Conservation (phyloP, 1,140 invertebrate genomes). For the Eriocheir sinensis region DNA sequence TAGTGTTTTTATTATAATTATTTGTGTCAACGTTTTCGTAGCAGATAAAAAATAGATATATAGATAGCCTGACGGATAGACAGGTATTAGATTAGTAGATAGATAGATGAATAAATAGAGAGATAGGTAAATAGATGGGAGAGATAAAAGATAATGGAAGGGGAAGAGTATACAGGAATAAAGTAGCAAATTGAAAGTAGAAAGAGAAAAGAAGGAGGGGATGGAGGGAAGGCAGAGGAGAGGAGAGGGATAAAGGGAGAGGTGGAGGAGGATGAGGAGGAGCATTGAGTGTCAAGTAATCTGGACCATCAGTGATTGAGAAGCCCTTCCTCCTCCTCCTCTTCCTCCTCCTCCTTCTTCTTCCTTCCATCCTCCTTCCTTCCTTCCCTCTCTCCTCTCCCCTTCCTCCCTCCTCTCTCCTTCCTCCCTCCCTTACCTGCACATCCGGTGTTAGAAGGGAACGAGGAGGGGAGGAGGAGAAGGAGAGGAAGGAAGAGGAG, state of each 20-base stretch:
- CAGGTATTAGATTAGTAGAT: too few species aligned
- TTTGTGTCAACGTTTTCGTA: too few species aligned
- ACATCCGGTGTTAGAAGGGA: background rate
- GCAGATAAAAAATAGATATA: too few species aligned
- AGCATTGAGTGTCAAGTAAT: background rate
- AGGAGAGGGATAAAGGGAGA: background rate
- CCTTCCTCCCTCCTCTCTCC: background rate
- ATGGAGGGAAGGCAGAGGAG: background rate
- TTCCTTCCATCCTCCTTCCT: background rate
- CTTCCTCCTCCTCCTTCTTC: constrained; percentile 1
- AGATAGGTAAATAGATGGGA: too few species aligned
- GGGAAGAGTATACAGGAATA: too few species aligned
- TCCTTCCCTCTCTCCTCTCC: background rate
- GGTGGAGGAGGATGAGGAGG: too few species aligned
- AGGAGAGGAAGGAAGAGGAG: background rate
- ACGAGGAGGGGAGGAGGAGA: background rate
- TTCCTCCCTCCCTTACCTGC: background rate
- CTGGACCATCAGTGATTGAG: background rate
- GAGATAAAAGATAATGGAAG: background rate
- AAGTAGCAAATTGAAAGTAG: background rate
- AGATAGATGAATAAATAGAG: too few species aligned
- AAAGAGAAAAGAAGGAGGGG: background rate
- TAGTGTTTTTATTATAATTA: too few species aligned
- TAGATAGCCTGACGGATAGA: too few species aligned
- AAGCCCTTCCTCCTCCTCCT: background rate